These are phyloP conservation scores for Drosophila nr. fundita DNA, from an alignment of 2,888 invertebrate genomes.

Conservation along the genomic window DNA sequence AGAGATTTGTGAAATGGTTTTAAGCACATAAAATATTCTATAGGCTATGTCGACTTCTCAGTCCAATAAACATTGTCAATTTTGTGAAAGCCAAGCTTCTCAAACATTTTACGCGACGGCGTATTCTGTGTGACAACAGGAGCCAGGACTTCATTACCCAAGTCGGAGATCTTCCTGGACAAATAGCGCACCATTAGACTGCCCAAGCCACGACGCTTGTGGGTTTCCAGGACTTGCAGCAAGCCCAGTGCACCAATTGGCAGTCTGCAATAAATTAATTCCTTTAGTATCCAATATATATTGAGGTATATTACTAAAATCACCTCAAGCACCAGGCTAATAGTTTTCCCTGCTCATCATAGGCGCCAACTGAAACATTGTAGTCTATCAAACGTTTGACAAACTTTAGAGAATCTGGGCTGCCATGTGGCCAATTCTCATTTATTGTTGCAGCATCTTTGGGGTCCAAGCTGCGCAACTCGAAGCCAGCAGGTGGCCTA, in stretches of 20 bases:
- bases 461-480: background rate
- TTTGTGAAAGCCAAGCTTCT: constrained; percentile 74
- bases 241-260: constrained; percentile 77
- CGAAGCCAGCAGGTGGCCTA: background rate
- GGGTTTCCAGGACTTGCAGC: constrained; percentile 76
- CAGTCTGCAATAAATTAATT: constrained; percentile 64
- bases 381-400: constrained; percentile 64
- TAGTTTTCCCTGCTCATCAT: constrained; percentile 60
- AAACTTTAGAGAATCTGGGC: constrained; percentile 57
- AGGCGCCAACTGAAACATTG: constrained; percentile 76
- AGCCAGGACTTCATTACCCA: constrained; percentile 74
- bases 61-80: constrained; percentile 71
- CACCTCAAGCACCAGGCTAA: constrained; percentile 82
- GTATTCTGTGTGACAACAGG: constrained; percentile 71
- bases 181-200: constrained; percentile 71
- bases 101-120: constrained; percentile 79
- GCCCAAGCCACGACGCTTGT: constrained; percentile 79
- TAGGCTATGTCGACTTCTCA: background rate
- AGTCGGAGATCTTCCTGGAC: constrained; percentile 65
- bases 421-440: constrained; percentile 70
- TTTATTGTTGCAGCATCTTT: constrained; percentile 65
- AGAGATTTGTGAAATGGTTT: background rate
- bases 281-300: constrained; percentile 47
- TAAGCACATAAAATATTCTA: background rate
- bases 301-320: background rate